Conservation (phyloP, 2,113 vertebrate species). For the Ciconia boyciana region DNA sequence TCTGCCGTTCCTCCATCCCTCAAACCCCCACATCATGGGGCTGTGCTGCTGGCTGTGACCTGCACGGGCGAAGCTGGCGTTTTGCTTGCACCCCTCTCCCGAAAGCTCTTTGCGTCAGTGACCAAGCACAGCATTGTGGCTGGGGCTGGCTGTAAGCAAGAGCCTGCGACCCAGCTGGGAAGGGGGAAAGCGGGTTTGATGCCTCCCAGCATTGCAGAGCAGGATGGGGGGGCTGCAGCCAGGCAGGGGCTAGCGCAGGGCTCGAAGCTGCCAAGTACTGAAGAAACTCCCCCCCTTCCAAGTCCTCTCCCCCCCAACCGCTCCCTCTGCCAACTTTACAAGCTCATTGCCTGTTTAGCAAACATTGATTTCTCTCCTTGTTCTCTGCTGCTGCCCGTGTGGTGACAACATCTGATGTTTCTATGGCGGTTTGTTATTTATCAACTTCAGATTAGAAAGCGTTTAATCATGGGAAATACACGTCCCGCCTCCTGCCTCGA, state of each 20-base stretch:
- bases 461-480: neutral
- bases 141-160: neutral
- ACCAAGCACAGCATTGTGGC: fast-evolving
- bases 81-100: neutral
- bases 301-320: neutral
- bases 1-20: neutral
- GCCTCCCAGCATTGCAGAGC: neutral
- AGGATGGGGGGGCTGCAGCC: neutral
- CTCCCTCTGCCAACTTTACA: neutral
- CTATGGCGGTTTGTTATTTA: neutral
- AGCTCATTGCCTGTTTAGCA: neutral
- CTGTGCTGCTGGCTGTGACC: neutral
- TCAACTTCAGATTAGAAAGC: slow-evolving; percentile 36
- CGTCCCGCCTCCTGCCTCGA: neutral
- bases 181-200: neutral
- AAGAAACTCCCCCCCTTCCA: fast-evolving
- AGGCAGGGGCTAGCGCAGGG: neutral
- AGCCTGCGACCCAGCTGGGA: neutral
- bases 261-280: neutral
- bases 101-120: neutral
- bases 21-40: fast-evolving
- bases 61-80: fast-evolving
- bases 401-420: slow-evolving; percentile 18
- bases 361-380: neutral
- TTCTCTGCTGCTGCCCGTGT: neutral